These are phyloP conservation scores for Smutsia gigantea DNA, from an alignment of 2,797 vertebrate species.

Conservation along the genomic window DNA sequence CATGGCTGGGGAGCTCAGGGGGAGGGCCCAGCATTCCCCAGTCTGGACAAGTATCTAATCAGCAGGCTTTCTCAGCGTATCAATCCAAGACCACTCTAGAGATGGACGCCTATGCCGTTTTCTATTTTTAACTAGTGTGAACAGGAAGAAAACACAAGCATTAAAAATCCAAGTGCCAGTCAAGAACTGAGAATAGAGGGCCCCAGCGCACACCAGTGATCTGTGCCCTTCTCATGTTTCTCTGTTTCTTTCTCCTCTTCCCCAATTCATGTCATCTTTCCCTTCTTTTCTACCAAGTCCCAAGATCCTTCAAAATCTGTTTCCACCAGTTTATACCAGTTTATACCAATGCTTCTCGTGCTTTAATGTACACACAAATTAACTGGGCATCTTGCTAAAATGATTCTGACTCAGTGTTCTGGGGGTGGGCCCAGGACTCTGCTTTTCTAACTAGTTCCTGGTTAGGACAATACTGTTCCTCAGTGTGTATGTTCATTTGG, in stretches of 20 bases:
- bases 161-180: conserved; percentile 61
- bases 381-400: not conserved
- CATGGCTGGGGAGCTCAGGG: conserved; percentile 71
- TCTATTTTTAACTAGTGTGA: conserved; percentile 86
- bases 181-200: conserved; percentile 71
- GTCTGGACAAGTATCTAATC: conserved; percentile 69
- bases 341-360: not conserved
- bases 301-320: not conserved
- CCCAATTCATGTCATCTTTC: not conserved
- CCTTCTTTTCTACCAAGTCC: not conserved
- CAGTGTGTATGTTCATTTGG: not conserved
- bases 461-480: not conserved
- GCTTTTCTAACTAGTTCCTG: not conserved
- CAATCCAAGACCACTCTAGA: conserved; percentile 84
- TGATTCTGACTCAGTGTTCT: not conserved
- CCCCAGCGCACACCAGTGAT: conserved; percentile 61
- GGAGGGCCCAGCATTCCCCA: conserved; percentile 52
- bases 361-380: too few relatives aligned
- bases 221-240: not conserved
- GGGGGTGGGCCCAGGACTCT: too few relatives aligned
- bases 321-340: not conserved
- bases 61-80: conserved; percentile 80
- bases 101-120: conserved; percentile 79
- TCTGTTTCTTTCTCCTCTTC: not conserved
- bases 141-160: conserved; percentile 64